Percentiles rank a stretch among this genome's conserved stretches.
Conservation (phyloP, 2,888 invertebrate genomes). For the Polyploca ridens region DNA sequence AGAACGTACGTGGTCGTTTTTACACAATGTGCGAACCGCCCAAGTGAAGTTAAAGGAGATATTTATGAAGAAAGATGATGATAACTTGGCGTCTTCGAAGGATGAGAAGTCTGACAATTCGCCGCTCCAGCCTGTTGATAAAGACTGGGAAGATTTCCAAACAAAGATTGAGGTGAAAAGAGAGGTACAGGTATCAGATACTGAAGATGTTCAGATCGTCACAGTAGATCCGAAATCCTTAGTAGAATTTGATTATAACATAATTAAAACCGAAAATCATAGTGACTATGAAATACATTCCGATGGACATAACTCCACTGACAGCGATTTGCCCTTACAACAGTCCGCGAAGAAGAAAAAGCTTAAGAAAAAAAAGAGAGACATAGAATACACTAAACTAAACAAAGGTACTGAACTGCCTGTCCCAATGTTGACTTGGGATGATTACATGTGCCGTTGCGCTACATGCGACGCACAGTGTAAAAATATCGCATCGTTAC, state of each 20-base stretch:
- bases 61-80: constrained; percentile 39
- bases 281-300: constrained; percentile 44
- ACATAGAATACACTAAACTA: constrained; percentile 15
- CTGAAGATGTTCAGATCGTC: constrained; percentile 37
- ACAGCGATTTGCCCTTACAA: constrained; percentile 66
- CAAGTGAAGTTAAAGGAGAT: constrained; percentile 64
- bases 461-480: constrained; percentile 73
- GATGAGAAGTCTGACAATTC: constrained; percentile 29
- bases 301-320: constrained; percentile 44
- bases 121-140: constrained; percentile 61
- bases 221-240: constrained; percentile 43
- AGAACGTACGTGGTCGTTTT: constrained; percentile 73
- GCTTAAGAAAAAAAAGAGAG: constrained; percentile 43
- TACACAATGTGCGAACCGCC: constrained; percentile 66
- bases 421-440: constrained; percentile 58
- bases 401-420: constrained; percentile 28
- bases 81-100: constrained; percentile 12
- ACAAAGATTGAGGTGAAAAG: constrained; percentile 42
- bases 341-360: constrained; percentile 53
- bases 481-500: constrained; percentile 63
- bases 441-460: constrained; percentile 69
- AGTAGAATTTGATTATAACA: constrained; percentile 34
- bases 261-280: constrained; percentile 55
- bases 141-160: constrained; percentile 67
- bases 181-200: constrained; percentile 53